Percentiles rank a stretch among this genome's conserved stretches.
Evolutionary conservation across 2,113 vertebrate genomes (phyloP).

Genomic region (Enhydra lutris): DNA sequence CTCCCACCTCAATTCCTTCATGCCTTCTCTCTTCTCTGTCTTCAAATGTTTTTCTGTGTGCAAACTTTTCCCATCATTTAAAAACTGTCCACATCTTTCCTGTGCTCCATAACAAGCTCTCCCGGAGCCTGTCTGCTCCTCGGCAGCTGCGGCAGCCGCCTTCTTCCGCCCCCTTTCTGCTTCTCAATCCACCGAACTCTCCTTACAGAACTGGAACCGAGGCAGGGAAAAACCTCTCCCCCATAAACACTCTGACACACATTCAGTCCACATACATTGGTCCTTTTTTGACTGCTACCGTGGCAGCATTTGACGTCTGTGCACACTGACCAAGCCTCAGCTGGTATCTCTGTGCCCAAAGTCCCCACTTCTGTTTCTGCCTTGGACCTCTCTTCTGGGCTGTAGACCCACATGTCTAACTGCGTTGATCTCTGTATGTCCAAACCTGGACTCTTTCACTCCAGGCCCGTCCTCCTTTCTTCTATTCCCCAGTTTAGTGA

Average conservation of each 20-base stretch:
- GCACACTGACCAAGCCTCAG: background rate
- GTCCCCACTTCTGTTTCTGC: background rate
- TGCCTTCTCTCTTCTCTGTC: background rate
- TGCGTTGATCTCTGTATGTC: background rate
- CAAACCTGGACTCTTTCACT: background rate
- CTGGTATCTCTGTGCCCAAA: background rate
- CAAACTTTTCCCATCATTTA: background rate
- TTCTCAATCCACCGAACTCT: background rate
- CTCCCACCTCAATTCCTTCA: background rate
- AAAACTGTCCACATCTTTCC: background rate
- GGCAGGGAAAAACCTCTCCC: background rate
- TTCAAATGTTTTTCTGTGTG: background rate
- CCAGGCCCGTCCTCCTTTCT: background rate
- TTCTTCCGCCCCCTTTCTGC: background rate
- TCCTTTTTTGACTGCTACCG: background rate
- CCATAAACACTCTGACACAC: background rate
- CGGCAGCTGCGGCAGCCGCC: background rate
- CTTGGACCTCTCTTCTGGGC: background rate
- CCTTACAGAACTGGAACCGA: background rate
- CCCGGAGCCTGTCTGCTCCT: background rate
- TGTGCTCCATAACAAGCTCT: background rate
- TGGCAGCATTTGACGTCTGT: background rate
- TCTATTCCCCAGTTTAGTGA: background rate
- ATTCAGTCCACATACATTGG: background rate
- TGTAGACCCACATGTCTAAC: background rate